Evolutionary conservation across 1,140 invertebrate genomes (phyloP), one percentile per base, ranked within the genome.

Genomic region (Macrobrachium rosenbergii): DNA sequence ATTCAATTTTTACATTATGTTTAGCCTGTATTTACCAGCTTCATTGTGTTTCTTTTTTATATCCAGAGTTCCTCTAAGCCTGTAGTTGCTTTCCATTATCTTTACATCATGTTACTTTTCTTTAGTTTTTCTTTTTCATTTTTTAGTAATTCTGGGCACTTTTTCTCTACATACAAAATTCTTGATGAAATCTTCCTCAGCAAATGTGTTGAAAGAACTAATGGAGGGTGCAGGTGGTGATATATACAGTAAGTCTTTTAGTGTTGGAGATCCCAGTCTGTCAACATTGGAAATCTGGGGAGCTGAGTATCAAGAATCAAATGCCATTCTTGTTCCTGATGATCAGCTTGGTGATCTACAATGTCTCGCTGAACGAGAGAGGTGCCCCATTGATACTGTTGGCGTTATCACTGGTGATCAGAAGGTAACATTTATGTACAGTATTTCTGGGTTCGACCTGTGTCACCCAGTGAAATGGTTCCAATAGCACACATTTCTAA

Each of bases 231-330:
- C 94, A 12, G 98, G 98, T 59, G 98, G 98, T 0, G 94, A 98
- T 0, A 98, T 99, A 75, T 97, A 96, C 90, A 95, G 96, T 0
- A 95, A 96, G 82, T 94, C 95, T 90, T 98, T 99, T 91, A 95
- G 97, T 88, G 92, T 99, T 14, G 98, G 98, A 12, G 98, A 99
- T 93, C 96, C 97, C 0, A 99, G 97, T 12, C 96, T 99, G 17
- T 98, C 95, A 76, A 95, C 97, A 0, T 91, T 99, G 82, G 98
- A 99, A 91, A 92, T 99, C 8, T 99, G 98, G 98, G 98, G 98
- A 0, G 98, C 98, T 52, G 98, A 99, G 91, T 99, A 99, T 91
- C 98, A 99, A 93, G 98, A 99, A 92, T 99, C 96, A 89, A 95
- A 99, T 92, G 98, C 98, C 0, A 93, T 98, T 64, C 92, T 99